Base-by-base conservation (phyloP, 2,888 invertebrate genomes). In the Phengaris arion region DNA sequence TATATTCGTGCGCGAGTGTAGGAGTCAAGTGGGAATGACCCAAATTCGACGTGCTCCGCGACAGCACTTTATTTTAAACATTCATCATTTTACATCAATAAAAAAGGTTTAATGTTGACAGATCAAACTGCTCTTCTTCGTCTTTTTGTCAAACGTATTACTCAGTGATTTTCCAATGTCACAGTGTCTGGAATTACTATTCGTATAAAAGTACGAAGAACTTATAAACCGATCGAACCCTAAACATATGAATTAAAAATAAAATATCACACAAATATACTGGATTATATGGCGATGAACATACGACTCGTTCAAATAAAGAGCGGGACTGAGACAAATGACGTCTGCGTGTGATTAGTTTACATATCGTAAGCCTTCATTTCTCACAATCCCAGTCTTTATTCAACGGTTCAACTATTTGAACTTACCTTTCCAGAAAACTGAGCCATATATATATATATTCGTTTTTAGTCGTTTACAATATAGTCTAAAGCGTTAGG, bases 221-320 rank as follows among this genome's bases (percentile, higher is more conserved):
- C 8, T 70, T 15, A 35, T 59, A 48, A 70, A 70, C 55, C 48
- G 46, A 70, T 35, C 57, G n/a, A n/a, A n/a, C 59, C 75, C 46
- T 35, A 55, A 69, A 75, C 59, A 59, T 57, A 70, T 70, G 48
- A 70, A 70, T 75, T 70, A 75, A 70, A 75, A 75, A 57, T 57
- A 70, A 75, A 59, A 70, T 75, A 75, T 75, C 75, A 75, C 75
- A 75, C 75, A 75, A 70, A 57, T 70, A 75, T 75, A 75, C 76
- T 76, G 74, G 77, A 77, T 68, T 54, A 70, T 51, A 70, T 35
- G 64, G 64, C 64, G 64, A 64, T 64, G 35, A 64, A 64, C 64
- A 12, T 64, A 35, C 5, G 2, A 64, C 64, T 12, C 59, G 22
- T 22, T 22, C 10, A 9, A 35, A 45, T 7, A 64, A 64, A 64